A percentile compares a stretch with the other conserved stretches of the same genome.
Conservation (phyloP, 2,888 invertebrate genomes). For the Leptarthrus brevirostris region DNA sequence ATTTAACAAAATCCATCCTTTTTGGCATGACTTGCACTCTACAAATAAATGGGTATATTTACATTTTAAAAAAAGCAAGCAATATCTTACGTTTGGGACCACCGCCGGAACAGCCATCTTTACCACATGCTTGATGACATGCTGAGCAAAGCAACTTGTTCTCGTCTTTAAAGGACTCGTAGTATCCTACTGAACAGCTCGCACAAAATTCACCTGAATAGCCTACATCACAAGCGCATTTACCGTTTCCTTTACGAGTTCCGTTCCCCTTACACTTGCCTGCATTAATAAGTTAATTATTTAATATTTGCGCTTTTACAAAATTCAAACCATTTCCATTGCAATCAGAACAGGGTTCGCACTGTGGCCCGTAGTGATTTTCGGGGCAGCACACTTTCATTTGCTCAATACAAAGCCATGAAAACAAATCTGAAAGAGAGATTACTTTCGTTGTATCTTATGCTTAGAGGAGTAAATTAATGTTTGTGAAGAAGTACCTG, state of each 20-base stretch:
- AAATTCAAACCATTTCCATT: constrained; percentile 72
- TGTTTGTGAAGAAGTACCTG: constrained; percentile 48
- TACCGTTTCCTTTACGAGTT: constrained; percentile 92
- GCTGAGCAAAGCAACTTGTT: constrained; percentile 79
- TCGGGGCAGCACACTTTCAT: constrained; percentile 85
- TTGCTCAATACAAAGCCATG: constrained; percentile 83
- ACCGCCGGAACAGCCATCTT: constrained; percentile 77
- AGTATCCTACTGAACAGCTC: constrained; percentile 80
- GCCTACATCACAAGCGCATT: constrained; percentile 86
- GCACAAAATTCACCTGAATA: constrained; percentile 84
- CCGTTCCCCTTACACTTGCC: constrained; percentile 82
- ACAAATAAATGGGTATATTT: background rate
- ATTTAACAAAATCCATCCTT: constrained; percentile 79
- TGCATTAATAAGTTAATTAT: constrained; percentile 28
- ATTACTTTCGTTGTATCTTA: no score
- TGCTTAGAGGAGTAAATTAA: background rate
- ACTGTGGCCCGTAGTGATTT: constrained; percentile 84
- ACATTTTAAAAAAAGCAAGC: background rate
- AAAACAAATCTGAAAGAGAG: constrained; percentile 70
- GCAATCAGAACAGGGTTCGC: constrained; percentile 86
- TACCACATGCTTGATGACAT: constrained; percentile 82
- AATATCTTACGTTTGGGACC: constrained; percentile 73
- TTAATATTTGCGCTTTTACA: background rate
- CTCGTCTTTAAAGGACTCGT: constrained; percentile 79
- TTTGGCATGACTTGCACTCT: constrained; percentile 69